Percentiles rank a stretch among this genome's conserved stretches.
These are phyloP conservation scores for Ascaphus truei DNA, from an alignment of 2,113 vertebrate species.

Conservation along the genomic window DNA sequence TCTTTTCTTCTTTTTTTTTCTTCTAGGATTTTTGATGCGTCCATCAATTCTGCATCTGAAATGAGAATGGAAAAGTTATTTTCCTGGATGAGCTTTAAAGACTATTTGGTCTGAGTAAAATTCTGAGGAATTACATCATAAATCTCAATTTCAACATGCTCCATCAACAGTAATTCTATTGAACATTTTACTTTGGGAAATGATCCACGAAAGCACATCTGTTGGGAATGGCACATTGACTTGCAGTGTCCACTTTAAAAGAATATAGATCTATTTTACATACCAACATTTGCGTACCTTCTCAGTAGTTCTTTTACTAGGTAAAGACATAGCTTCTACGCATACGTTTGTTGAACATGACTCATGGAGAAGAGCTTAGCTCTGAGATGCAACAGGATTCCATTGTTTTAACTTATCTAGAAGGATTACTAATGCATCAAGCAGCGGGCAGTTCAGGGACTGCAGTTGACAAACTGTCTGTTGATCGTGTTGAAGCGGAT, in stretches of 20 bases:
- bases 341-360: slow-evolving; percentile 97
- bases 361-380: slow-evolving; percentile 99
- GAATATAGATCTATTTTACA: slow-evolving; percentile 35
- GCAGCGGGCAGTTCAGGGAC: slow-evolving; percentile 88
- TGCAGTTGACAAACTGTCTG: slow-evolving; percentile 76
- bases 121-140: background rate
- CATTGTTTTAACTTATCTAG: slow-evolving; percentile 98
- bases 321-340: slow-evolving; percentile 65
- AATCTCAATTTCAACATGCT: background rate
- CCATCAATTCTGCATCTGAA: background rate
- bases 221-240: slow-evolving; percentile 40
- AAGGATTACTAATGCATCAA: slow-evolving; percentile 99
- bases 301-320: slow-evolving; percentile 53
- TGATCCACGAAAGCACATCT: slow-evolving; percentile 41
- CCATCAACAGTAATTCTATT: slow-evolving; percentile 34
- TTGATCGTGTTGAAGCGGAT: slow-evolving; percentile 74
- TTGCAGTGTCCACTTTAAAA: slow-evolving; percentile 33
- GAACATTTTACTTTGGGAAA: slow-evolving; percentile 36
- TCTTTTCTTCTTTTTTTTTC: background rate
- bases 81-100: too few species aligned
- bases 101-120: background rate
- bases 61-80: background rate
- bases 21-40: background rate
- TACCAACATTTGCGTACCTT: slow-evolving; percentile 42
- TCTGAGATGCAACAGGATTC: slow-evolving; percentile 99